Percentiles rank a stretch among this genome's conserved stretches.
Conservation (phyloP, 2,888 invertebrate genomes). For the Aspidiotus rigidus region DNA sequence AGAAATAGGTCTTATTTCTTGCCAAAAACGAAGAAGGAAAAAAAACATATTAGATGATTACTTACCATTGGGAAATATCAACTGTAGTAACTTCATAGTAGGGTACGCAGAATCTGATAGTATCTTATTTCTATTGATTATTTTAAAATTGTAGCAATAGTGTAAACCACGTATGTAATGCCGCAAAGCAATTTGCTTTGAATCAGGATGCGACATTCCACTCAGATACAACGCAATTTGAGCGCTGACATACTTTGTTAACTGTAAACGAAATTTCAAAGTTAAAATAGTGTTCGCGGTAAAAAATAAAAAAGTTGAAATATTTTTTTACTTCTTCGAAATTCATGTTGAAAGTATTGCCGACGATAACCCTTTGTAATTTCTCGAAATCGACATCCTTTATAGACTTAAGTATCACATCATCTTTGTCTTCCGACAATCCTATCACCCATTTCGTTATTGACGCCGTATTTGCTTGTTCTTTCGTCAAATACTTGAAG, state of each 20-base stretch:
- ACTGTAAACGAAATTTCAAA: conserved; percentile 5
- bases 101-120: conserved; percentile 24
- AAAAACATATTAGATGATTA: neutral
- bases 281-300: neutral
- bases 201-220: conserved; percentile 7
- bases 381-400: conserved; percentile 20
- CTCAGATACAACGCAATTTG: conserved; percentile 14
- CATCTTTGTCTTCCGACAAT: neutral
- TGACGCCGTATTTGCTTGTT: conserved; percentile 6
- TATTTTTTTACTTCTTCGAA: conserved; percentile 14
- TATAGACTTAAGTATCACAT: neutral
- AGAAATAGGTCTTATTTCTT: neutral
- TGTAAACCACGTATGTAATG: conserved; percentile 13
- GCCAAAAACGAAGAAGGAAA: neutral
- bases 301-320: neutral
- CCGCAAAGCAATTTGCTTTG: neutral
- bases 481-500: conserved; percentile 20
- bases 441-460: conserved; percentile 26
- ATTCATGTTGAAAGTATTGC: conserved; percentile 26
- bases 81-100: conserved; percentile 20
- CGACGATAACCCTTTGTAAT: conserved; percentile 8
- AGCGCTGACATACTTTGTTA: conserved; percentile 18
- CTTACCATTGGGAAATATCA: conserved; percentile 25
- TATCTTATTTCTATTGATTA: conserved; percentile 17
- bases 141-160: conserved; percentile 21